Base-by-base conservation (phyloP, 2,797 vertebrate genomes). In the Crypturellus tataupa region DNA sequence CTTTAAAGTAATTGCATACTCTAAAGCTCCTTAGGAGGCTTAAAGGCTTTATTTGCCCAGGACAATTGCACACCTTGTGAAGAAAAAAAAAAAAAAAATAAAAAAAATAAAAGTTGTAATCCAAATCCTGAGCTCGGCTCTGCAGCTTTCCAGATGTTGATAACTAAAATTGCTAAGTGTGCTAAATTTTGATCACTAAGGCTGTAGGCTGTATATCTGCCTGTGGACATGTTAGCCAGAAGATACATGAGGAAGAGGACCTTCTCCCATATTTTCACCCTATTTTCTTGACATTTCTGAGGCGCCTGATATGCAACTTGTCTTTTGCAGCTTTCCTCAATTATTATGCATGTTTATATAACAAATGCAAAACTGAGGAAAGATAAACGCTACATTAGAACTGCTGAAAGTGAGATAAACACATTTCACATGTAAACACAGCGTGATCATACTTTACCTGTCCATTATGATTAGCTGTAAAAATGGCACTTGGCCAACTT, bases 41-140 rank as follows among this genome's bases (percentile, higher is more conserved):
- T 92, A 93, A 90, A n/a, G 63, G 55, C 49, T 97, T 94, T 93
- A 79, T 91, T 92, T 92, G 56, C 64, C 62, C 6, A 73, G 89
- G 67, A 92, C 73, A 84, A 81, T 79, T 91, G 90, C 51, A 81
- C 76, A 91, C 85, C 87, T 95, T 93, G 85, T 78, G 80, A 27
- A 14, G 37, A 78, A 92, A 85, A 35, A 9, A 35, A 78, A 92
- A 49, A 24, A 51, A 25, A 39, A 39, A 39, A n/a, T n/a, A 16
- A 49, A 12, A 11, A 12, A 82, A 49, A 40, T 9, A 40, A 90
- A 90, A 71, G 8, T 59, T 51, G 51, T 72, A 93, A 95, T 79
- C 79, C 56, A 91, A 89, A 96, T 83, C 55, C 42, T 0, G 4
- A 37, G 2, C 4, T 73, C 35, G 35, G 46, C 68, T 60, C 60